phyloP scores from a whole-genome alignment of 1,140 invertebrate genomes.

The Meloidogyne chitwoodi region DNA sequence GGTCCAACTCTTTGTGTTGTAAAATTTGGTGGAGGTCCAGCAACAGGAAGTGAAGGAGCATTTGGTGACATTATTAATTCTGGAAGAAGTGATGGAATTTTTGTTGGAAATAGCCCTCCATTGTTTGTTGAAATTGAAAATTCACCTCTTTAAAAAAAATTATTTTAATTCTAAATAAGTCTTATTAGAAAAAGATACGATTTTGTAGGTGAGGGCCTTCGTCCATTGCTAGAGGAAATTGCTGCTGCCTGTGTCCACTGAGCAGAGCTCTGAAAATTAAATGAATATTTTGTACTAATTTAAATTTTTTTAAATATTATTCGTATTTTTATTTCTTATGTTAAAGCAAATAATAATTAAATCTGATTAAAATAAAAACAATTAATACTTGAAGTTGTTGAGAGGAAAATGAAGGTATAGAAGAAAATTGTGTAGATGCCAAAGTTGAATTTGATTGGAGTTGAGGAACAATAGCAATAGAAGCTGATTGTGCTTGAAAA shows the following conservation, averaged over 20 bases:
- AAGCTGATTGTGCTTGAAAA: not conserved
- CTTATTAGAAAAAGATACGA: not conserved
- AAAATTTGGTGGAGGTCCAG: not conserved
- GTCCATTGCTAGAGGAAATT: conserved; percentile 4
- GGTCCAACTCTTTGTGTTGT: not conserved
- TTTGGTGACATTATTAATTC: not conserved
- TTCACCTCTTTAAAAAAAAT: not conserved
- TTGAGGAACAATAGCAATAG: not conserved
- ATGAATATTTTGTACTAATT: too few relatives aligned
- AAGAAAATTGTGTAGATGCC: not conserved
- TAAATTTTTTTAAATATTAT: too few relatives aligned
- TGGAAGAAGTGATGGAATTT: conserved; percentile 1
- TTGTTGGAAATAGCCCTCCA: not conserved
- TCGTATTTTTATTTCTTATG: too few relatives aligned
- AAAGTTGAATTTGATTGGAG: not conserved
- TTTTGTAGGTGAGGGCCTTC: not conserved
- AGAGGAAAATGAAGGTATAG: not conserved
- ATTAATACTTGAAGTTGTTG: not conserved
- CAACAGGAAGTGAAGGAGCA: not conserved
- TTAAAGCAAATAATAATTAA: too few relatives aligned
- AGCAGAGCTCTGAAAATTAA: not conserved
- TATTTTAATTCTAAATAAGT: not conserved
- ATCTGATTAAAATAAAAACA: not conserved
- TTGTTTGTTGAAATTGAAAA: not conserved
- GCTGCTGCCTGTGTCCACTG: conserved; percentile 21